Base-by-base conservation (phyloP, 2,113 vertebrate genomes). In the Hippocampus guttulatus region DNA sequence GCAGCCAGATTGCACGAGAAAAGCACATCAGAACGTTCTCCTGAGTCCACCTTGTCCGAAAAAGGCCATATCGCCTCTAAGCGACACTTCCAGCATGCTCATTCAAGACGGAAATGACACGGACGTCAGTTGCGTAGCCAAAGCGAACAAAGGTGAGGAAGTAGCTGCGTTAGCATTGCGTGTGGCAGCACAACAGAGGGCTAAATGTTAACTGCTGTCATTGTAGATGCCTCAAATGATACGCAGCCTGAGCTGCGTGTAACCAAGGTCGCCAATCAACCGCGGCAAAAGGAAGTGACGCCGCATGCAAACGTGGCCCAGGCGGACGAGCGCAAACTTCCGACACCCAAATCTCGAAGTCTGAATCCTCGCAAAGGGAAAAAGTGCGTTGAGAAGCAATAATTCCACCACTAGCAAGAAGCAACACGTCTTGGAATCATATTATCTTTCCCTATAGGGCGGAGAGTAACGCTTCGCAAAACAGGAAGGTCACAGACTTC, bases 401-500 rank as follows among this genome's bases (percentile, higher is more conserved):
- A 16, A 3, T 12, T 41, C 1, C 33, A 38, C 27, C 9, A 1
- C 41, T 3, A 5, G 55, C 0, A 14, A 21, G 33, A 3, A 43
- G 62, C 8, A 25, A 63, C 49, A 10, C 18, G 64, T 54, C 64
- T 62, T 54, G 0, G 58, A 15, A 63, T 70, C 47, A 14, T 18
- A 49, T 54, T 73, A 1, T 66, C 57, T 63, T 66, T 10, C 41
- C 65, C 75, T 72, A 64, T 75, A 98, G 96, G 88, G 75, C 71
- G 0, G 94, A 95, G 81, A 93, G 88, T 62, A 94, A 93, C 88
- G 67, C 87, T 2, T 74, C 88, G 8, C 94, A 92, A 77, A 96
- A 96, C 83, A 92, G 91, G 74, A 98, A 98, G 80, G 94, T 98
- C 75, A 98, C 96, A 1, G 96, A 98, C 78, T 98, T 95, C 90